Evolutionary conservation across 2,797 vertebrate species (phyloP), one percentile per base, ranked within the genome.

Genomic region (Hemibagrus guttatus): DNA sequence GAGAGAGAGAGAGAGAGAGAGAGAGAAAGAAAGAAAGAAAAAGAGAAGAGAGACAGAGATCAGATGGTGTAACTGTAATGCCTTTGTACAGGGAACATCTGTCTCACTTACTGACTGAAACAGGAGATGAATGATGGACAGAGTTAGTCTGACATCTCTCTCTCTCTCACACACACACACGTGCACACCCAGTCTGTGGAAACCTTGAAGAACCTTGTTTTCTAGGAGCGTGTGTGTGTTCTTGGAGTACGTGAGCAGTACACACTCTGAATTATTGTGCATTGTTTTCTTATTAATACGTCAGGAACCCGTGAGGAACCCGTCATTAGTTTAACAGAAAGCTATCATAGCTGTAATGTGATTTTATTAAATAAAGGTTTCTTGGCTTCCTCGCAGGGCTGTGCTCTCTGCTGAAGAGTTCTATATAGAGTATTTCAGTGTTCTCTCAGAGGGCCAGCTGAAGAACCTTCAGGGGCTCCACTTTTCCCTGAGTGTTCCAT

Each of bases 41-140:
- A 78, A 4, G n/a, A 56, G 52, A 21, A 56, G 52, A 58, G 28
- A 58, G 28, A 21, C 93, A 95, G 92, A 90, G 95, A 89, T 82
- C n/a, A 39, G 63, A 54, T 56, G 7, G 11, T 63, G 28, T 54
- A 16, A 35, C 46, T 31, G 81, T 83, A 83, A 79, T 58, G 28
- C 13, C 49, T 56, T 5, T 56, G 28, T 68, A 14, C 28, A 35
- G 64, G 42, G n/a, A 68, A 83, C 75, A 83, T 68, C 46, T 68
- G 64, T 66, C 90, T 93, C 63, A 61, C 12, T 81, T 81, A 91
- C 93, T 90, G 91, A 94, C 52, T 93, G 93, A 95, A 95, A 96
- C 75, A 83, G 28, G 49, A 69, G 63, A 69, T 83, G 46, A 83
- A 69, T 83, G 64, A 83, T 69, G 64, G 64, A 12, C 64, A 68